A percentile compares a stretch with the other conserved stretches of the same genome.
Evolutionary conservation across 2,888 invertebrate genomes (phyloP).

Genomic region (Coleophora flavipennella): DNA sequence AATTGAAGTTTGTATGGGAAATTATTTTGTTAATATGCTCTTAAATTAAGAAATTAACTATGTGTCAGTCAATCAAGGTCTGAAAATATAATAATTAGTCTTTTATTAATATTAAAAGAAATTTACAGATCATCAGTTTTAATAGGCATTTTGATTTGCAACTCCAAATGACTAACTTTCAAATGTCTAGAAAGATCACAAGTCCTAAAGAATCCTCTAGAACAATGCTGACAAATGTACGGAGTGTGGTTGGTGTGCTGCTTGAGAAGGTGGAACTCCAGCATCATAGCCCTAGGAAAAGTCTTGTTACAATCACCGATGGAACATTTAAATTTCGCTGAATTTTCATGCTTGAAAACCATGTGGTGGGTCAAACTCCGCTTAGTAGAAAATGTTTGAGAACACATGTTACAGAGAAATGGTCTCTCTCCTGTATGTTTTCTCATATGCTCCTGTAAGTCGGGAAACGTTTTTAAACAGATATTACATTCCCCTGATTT

Average conservation of each 20-base stretch:
- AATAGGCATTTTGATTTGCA: conserved; percentile 20
- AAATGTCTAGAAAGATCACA: conserved; percentile 59
- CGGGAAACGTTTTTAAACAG: conserved; percentile 68
- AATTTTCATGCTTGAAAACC: conserved; percentile 54
- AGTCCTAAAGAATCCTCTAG: conserved; percentile 51
- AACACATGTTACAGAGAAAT: conserved; percentile 47
- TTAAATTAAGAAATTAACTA: no score
- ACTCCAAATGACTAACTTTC: conserved; percentile 45
- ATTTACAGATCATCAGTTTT: conserved; percentile 6
- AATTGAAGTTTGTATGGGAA: no score
- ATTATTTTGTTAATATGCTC: no score
- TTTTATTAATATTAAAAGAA: no score
- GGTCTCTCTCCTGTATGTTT: conserved; percentile 72
- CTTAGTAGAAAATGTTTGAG: conserved; percentile 41
- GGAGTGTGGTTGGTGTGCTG: conserved; percentile 60
- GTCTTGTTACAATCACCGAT: conserved; percentile 50
- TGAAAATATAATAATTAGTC: no score
- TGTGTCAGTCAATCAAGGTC: no score
- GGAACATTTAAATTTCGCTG: conserved; percentile 53
- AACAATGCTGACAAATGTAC: conserved; percentile 53
- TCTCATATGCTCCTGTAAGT: conserved; percentile 69
- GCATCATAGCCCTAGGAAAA: conserved; percentile 54
- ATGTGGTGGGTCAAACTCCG: conserved; percentile 53
- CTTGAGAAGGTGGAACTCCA: conserved; percentile 60
- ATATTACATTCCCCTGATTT: conserved; percentile 66